A percentile compares a stretch with the other conserved stretches of the same genome.
Evolutionary conservation across 2,888 invertebrate genomes (phyloP).

Genomic region (Melikaiella ostensackeni): DNA sequence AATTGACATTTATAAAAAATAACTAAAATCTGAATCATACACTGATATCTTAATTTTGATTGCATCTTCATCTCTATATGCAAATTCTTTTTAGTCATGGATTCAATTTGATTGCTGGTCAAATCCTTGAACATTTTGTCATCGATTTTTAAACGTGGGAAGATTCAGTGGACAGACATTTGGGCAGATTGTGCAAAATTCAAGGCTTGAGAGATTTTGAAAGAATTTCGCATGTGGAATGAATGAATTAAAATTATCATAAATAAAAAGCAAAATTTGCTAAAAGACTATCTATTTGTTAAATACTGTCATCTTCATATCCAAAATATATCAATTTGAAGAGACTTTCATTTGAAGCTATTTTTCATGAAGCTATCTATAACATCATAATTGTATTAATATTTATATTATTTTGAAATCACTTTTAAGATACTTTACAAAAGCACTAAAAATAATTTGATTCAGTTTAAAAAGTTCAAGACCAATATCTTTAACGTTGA

Average conservation of each 20-base stretch:
- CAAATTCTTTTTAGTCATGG: neutral
- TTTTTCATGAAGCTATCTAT: too few relatives aligned
- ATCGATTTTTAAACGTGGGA: slow-evolving; percentile 6
- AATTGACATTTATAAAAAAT: neutral
- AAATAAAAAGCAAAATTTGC: neutral
- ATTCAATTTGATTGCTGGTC: neutral
- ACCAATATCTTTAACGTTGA: too few relatives aligned
- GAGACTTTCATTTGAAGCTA: too few relatives aligned
- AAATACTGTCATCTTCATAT: too few relatives aligned
- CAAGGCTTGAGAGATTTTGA: slow-evolving; percentile 8
- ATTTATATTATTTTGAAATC: too few relatives aligned
- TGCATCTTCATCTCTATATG: neutral
- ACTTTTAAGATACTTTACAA: too few relatives aligned
- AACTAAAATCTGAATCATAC: neutral
- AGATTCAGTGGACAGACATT: too few relatives aligned
- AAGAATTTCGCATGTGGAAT: neutral
- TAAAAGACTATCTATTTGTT: neutral
- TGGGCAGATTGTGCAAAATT: slow-evolving; percentile 8
- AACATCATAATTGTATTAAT: too few relatives aligned
- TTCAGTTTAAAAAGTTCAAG: too few relatives aligned
- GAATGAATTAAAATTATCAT: too few relatives aligned
- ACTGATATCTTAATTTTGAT: neutral
- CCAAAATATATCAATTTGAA: too few relatives aligned
- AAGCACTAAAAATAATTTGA: too few relatives aligned
- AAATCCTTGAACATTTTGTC: slow-evolving; percentile 9